Conservation (phyloP, 2,888 invertebrate species). For the Taenaris catops region DNA sequence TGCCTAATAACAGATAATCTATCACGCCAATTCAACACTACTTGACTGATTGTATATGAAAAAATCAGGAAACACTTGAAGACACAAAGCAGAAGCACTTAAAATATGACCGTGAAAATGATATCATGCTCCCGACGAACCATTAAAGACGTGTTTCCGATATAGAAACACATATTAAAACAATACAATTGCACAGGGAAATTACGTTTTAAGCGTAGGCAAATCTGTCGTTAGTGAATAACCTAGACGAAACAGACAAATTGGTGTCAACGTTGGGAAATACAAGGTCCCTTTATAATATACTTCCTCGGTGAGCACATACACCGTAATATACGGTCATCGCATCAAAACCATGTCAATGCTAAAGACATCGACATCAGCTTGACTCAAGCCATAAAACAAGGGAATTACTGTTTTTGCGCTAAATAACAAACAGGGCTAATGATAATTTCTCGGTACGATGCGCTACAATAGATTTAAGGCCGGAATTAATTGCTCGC, state of each 20-base stretch:
- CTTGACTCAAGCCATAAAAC: conserved; percentile 43
- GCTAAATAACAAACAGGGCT: conserved; percentile 45
- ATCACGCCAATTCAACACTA: conserved; percentile 15
- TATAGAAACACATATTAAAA: conserved; percentile 15
- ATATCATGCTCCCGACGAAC: conserved; percentile 39
- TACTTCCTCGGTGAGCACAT: conserved; percentile 18
- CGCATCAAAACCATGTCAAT: conserved; percentile 64
- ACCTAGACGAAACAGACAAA: conserved; percentile 4
- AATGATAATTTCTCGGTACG: conserved; percentile 65
- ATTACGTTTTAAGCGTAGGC: conserved; percentile 1
- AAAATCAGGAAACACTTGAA: conserved; percentile 37
- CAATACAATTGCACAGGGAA: conserved; percentile 5
- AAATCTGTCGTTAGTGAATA: conserved; percentile 3
- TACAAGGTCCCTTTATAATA: conserved; percentile 9
- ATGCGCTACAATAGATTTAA: conserved; percentile 66
- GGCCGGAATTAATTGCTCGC: too few species aligned
- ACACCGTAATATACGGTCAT: conserved; percentile 15
- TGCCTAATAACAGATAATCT: not conserved
- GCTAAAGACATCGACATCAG: conserved; percentile 44
- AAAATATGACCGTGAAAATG: conserved; percentile 43
- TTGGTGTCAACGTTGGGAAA: conserved; percentile 5
- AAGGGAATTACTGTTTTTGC: conserved; percentile 52
- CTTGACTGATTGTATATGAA: conserved; percentile 12
- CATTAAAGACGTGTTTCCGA: conserved; percentile 28
- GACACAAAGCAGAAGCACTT: conserved; percentile 42